Base-by-base conservation (phyloP, 2,888 invertebrate genomes). In the Caradrina clavipalpis region DNA sequence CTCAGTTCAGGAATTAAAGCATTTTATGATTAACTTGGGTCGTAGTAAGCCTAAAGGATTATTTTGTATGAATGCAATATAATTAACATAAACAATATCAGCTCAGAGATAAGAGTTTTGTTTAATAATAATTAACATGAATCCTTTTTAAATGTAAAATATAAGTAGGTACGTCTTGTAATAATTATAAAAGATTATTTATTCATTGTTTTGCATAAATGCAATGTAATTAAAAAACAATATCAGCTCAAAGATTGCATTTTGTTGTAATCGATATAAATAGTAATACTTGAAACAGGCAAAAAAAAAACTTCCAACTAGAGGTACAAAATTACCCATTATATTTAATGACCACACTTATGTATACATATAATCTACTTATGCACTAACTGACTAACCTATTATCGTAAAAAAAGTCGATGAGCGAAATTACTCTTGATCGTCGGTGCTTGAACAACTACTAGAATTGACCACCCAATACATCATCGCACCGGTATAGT, bases 51-150 rank as follows among this genome's bases (percentile, higher is more conserved):
- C 0, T 11, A 8, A 13, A 10, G 47, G 17, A 5, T 10, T 11
- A 19, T 21, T 31, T 31, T 35, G 11, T 15, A 31, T 7, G 13
- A 67, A 66, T 42, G 26, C n/a, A 21, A 51, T 51, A 17, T 31
- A 31, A 51, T 51, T 51, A 51, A 42, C 26, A 51, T 26, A 42
- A 65, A 67, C 66, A 42, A 51, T 39, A 49, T 65, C 11, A 11
- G 26, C 26, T 50, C 13, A 3, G 17, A 39, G 50, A 66, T 42
- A 42, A 67, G 50, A 13, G 39, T 13, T 19, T 63, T 64, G n/a
- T 49, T n/a, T 45, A 45, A 45, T 49, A 35, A 35, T 35, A 49
- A 35, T 47, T 39, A 66, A 35, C 13, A 61, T 21, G 11, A 1
- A 21, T 47, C 45, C 17, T 15, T 5, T 4, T 15, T 15, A 1